phyloP scores from a whole-genome alignment of 2,888 invertebrate species.

The Acanthosoma haemorrhoidale region DNA sequence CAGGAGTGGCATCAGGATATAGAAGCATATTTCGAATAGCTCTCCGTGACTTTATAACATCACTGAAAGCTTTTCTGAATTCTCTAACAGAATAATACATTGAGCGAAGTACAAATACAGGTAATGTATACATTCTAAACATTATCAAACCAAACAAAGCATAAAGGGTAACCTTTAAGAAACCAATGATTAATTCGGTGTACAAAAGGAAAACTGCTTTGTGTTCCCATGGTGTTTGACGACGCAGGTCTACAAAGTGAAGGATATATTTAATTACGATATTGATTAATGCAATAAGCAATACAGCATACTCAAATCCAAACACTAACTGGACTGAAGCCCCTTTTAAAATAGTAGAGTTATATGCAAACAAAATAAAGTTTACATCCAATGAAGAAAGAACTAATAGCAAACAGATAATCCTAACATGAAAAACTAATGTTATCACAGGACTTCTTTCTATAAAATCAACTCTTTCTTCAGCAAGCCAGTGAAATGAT shows the following conservation, averaged over 20 bases:
- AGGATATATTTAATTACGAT: slow-evolving; percentile 85
- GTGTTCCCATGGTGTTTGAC: slow-evolving; percentile 97
- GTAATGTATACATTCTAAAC: slow-evolving; percentile 94
- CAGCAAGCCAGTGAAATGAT: slow-evolving; percentile 98
- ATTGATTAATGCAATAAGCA: slow-evolving; percentile 86
- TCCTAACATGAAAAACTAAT: slow-evolving; percentile 86
- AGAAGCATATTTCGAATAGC: slow-evolving; percentile 96
- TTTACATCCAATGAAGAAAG: slow-evolving; percentile 77
- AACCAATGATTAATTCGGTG: slow-evolving; percentile 86
- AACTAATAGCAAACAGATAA: slow-evolving; percentile 70
- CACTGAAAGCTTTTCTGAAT: slow-evolving; percentile 94
- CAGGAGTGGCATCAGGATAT: slow-evolving; percentile 91
- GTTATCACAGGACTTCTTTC: slow-evolving; percentile 97
- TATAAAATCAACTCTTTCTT: slow-evolving; percentile 99
- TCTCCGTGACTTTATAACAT: slow-evolving; percentile 93
- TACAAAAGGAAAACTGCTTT: slow-evolving; percentile 96
- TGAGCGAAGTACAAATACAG: slow-evolving; percentile 94
- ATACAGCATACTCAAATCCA: slow-evolving; percentile 98
- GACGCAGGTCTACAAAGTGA: slow-evolving; percentile 76
- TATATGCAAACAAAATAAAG: slow-evolving; percentile 89
- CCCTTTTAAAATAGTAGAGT: slow-evolving; percentile 84
- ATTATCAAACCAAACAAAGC: slow-evolving; percentile 89
- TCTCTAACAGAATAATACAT: slow-evolving; percentile 93
- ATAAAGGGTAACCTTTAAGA: slow-evolving; percentile 70
- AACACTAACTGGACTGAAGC: slow-evolving; percentile 97